These are phyloP conservation scores for Nasonia oneida DNA, from an alignment of 2,888 invertebrate species.

Conservation along the genomic window DNA sequence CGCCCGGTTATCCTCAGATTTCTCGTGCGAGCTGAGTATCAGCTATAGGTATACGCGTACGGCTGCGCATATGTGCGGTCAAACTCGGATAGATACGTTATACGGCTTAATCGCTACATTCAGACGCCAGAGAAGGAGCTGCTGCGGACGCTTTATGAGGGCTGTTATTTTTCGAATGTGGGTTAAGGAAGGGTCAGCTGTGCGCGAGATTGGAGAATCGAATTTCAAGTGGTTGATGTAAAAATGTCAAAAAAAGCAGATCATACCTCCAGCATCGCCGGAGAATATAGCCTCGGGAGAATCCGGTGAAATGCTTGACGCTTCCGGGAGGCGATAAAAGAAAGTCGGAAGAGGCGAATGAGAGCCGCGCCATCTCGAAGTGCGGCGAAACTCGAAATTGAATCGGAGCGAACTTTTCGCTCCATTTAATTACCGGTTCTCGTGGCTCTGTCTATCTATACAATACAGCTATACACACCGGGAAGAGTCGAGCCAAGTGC, in stretches of 20 bases:
- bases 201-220: too few species aligned
- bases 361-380: background rate
- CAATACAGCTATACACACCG: background rate
- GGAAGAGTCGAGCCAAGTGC: background rate
- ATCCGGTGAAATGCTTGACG: background rate
- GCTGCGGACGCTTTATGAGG: background rate
- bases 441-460: background rate
- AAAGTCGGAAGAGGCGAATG: background rate
- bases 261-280: background rate
- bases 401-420: conserved; percentile 38
- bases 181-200: background rate
- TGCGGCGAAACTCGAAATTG: conserved; percentile 38
- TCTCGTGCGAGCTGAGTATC: background rate
- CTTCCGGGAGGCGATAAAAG: background rate
- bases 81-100: background rate
- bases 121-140: background rate
- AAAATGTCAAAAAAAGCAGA: too few species aligned
- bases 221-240: too few species aligned
- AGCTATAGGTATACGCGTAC: background rate
- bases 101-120: background rate
- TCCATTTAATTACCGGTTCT: conserved; percentile 53
- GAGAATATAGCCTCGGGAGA: background rate
- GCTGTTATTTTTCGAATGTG: background rate
- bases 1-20: conserved; percentile 20
- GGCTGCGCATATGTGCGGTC: background rate